phyloP scores from a whole-genome alignment of 2,888 invertebrate species.

The Zonitis immaculata region DNA sequence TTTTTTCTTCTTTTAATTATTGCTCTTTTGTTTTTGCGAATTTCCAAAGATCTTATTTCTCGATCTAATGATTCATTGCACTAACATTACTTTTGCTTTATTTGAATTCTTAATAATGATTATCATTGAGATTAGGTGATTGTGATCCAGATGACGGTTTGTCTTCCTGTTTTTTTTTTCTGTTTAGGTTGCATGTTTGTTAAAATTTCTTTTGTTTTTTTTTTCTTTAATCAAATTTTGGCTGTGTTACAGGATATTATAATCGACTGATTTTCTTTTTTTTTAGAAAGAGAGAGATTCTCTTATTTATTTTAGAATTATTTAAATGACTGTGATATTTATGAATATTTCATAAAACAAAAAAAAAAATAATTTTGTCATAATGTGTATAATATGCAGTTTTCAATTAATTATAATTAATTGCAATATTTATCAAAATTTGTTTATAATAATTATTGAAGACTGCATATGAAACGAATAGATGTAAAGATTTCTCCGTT shows the following conservation, averaged over 20 bases:
- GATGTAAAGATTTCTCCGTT: constrained; percentile 14
- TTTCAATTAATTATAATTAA: constrained; percentile 11
- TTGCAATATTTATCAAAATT: neutral
- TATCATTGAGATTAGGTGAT: no score
- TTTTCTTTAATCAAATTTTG: neutral
- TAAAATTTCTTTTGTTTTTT: neutral
- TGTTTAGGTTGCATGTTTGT: neutral
- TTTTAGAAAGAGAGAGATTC: constrained; percentile 9
- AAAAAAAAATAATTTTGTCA: constrained; percentile 6
- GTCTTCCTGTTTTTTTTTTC: neutral
- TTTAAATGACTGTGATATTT: constrained; percentile 8
- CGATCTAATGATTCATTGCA: no score
- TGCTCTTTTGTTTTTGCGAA: no score
- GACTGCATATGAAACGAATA: constrained; percentile 16
- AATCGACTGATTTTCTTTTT: constrained; percentile 2
- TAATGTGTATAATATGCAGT: constrained; percentile 19
- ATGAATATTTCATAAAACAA: constrained; percentile 9
- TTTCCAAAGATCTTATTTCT: no score
- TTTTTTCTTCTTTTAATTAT: no score
- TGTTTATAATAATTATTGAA: constrained; percentile 9
- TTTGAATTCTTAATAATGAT: no score
- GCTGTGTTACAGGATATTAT: constrained; percentile 6
- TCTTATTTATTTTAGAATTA: constrained; percentile 8
- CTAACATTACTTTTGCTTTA: no score
- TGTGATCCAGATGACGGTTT: no score